Percentiles rank a stretch among this genome's conserved stretches.
These are phyloP conservation scores for Stercorarius parasiticus DNA, from an alignment of 2,113 vertebrate genomes.

Conservation along the genomic window DNA sequence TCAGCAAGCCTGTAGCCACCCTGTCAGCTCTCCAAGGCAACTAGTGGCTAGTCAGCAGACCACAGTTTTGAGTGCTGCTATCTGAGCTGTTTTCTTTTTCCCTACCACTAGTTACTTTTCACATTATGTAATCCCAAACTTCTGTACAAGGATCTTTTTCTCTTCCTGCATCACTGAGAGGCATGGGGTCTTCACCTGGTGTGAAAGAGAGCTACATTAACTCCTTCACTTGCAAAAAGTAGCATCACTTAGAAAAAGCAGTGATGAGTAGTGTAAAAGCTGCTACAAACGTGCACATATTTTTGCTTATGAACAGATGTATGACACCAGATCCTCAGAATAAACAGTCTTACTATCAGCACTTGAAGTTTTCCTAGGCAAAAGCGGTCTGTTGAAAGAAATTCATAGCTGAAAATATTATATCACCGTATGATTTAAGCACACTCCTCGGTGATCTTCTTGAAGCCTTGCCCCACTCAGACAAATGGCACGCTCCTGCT, in stretches of 20 bases:
- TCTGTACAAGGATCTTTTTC: not conserved
- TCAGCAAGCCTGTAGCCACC: not conserved
- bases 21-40: not conserved
- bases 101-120: not conserved
- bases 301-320: not conserved
- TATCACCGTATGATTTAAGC: not conserved
- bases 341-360: not conserved
- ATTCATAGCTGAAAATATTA: not conserved
- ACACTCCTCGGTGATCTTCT: not conserved
- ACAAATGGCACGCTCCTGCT: not conserved
- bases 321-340: not conserved
- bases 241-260: not conserved
- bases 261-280: not conserved
- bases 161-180: not conserved
- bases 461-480: not conserved
- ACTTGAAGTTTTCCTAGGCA: not conserved
- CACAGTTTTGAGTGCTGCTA: not conserved
- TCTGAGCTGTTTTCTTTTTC: not conserved
- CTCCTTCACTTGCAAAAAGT: not conserved
- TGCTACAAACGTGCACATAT: not conserved
- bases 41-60: not conserved
- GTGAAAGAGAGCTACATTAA: not conserved
- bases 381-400: not conserved
- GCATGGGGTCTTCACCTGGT: not conserved
- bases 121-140: not conserved